Evolutionary conservation across 1,140 invertebrate genomes (phyloP), one percentile per base, ranked within the genome.

Genomic region (Papilio polyxenes): DNA sequence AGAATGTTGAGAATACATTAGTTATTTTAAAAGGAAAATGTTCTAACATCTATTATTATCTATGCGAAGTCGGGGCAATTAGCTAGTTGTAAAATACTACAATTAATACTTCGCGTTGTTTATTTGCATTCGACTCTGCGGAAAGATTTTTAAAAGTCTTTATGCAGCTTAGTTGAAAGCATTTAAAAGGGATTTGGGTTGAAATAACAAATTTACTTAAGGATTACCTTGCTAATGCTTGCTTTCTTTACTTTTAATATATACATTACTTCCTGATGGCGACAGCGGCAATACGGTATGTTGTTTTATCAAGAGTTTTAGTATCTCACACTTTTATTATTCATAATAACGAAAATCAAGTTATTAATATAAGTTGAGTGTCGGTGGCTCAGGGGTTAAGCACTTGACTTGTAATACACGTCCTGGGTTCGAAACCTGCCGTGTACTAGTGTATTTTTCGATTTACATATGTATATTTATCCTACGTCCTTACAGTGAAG

Each of bases 101-200:
- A 88, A 86, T 89, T 80, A 89, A 86, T 83, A 85, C 84, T 80
- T 78, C 56, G 81, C 56, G 80, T 85, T 85, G 84, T 85, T 89
- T 88, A 88, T 89, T 89, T 89, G 82, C 82, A 79, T 83, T 81
- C 72, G 40, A 75, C 82, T 81, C 83, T 69, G 79, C 72, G 84
- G 85, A 83, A 81, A 83, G 81, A 62, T 79, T 86, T 83, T 89
- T 87, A 86, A 85, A 86, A 84, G 83, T 82, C 83, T 86, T 85
- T 85, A 86, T 83, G 86, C 87, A 87, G 85, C 84, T 84, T 86
- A 88, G 84, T 84, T 82, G 82, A 84, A 88, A 87, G 88, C 88
- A 87, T 89, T 89, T 84, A 87, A 84, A 79, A 44, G 69, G 76
- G 80, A 84, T 84, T 85, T 82, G 62, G 20, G 79, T 88, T 86